Evolutionary conservation across 2,113 vertebrate genomes (phyloP).

Genomic region (Machaerirhynchus nigripectus): DNA sequence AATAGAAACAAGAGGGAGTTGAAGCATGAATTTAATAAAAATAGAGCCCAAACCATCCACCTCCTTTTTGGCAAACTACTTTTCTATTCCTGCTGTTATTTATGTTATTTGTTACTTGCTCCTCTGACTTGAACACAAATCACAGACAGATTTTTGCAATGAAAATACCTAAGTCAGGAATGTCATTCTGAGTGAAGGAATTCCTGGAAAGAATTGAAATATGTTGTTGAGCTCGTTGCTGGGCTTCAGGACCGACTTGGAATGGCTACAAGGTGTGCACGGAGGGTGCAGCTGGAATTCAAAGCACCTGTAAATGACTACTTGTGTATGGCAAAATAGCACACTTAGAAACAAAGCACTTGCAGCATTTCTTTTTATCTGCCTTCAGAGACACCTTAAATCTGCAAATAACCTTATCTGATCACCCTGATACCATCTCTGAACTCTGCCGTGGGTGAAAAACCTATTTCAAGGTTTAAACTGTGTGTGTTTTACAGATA

Average conservation of each 20-base stretch:
- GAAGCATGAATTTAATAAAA: neutral
- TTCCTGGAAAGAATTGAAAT: neutral
- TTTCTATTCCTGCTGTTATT: neutral
- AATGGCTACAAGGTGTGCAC: neutral
- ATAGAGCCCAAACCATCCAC: neutral
- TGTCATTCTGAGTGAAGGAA: neutral
- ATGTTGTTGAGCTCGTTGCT: neutral
- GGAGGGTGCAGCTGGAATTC: neutral
- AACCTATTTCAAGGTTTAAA: neutral
- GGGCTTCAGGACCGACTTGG: neutral
- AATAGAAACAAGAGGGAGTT: neutral
- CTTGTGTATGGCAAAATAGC: neutral
- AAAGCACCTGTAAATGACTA: neutral
- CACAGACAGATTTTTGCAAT: neutral
- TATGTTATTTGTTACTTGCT: neutral
- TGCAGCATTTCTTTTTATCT: neutral
- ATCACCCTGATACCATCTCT: neutral
- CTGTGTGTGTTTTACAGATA: neutral
- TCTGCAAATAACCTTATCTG: neutral
- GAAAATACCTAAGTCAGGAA: neutral
- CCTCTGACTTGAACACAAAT: neutral
- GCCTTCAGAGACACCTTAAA: neutral
- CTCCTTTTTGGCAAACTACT: neutral
- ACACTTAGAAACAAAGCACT: neutral
- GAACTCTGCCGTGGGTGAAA: neutral